Percentiles rank a stretch among this genome's conserved stretches.
Evolutionary conservation across 2,797 vertebrate species (phyloP).

Genomic region (Sarcoramphus papa): DNA sequence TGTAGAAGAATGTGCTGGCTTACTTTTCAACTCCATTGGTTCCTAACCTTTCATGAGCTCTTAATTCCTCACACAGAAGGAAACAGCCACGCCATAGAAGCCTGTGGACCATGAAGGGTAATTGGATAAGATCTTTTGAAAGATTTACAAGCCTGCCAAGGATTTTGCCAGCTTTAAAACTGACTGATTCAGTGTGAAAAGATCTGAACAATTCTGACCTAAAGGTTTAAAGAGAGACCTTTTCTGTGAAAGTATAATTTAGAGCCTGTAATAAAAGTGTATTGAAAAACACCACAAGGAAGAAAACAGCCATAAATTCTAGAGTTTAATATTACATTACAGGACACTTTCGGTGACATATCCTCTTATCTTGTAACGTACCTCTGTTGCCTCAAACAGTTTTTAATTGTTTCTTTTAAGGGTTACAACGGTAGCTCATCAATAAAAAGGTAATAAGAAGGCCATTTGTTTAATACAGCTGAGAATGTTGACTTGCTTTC

Average conservation of each 20-base stretch:
- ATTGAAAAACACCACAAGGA: constrained; percentile 66
- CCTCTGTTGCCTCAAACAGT: constrained; percentile 17
- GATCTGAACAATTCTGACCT: constrained; percentile 75
- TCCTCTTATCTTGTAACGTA: background rate
- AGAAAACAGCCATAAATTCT: constrained; percentile 66
- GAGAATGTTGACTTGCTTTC: background rate
- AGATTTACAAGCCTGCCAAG: constrained; percentile 77
- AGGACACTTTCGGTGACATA: background rate
- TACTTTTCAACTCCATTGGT: constrained; percentile 64
- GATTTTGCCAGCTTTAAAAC: constrained; percentile 75
- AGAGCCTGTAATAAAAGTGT: constrained; percentile 69
- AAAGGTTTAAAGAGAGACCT: constrained; percentile 73
- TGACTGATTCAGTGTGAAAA: constrained; percentile 77
- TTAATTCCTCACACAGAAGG: constrained; percentile 70
- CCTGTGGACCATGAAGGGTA: constrained; percentile 74
- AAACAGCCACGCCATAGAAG: constrained; percentile 60
- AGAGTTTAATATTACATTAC: constrained; percentile 58
- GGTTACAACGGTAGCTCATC: background rate
- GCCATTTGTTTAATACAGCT: background rate
- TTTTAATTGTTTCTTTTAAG: constrained; percentile 10
- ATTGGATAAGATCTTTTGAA: constrained; percentile 78
- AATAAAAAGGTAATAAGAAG: background rate
- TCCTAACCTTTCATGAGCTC: constrained; percentile 69
- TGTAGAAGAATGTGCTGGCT: constrained; percentile 20
- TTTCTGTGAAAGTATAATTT: constrained; percentile 71